These are phyloP conservation scores for Temnopleurus reevesii DNA, from an alignment of 53 echinoderm and acorn worm genomes.

Conservation along the genomic window DNA sequence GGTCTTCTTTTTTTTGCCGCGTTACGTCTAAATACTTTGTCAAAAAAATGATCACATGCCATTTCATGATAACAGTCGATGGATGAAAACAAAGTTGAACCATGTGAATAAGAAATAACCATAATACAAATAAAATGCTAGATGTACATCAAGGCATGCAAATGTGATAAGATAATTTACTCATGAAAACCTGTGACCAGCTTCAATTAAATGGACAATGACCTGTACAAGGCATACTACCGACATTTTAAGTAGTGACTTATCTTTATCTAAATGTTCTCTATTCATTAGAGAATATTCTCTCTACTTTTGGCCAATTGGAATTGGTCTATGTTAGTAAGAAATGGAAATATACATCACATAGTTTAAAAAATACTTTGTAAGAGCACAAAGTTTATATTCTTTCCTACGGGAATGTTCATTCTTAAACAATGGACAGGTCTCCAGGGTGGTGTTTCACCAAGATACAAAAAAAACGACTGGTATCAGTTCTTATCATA, in stretches of 20 bases:
- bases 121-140: conserved; percentile 48
- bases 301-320: neutral
- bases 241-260: neutral
- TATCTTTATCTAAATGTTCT: neutral
- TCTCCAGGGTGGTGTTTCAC: no score
- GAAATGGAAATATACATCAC: neutral
- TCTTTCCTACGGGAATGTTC: conserved; percentile 4
- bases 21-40: conserved; percentile 32
- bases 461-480: no score
- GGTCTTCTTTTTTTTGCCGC: neutral
- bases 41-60: neutral
- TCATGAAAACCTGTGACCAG: conserved; percentile 43
- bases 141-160: conserved; percentile 63
- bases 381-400: neutral
- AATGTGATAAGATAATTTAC: conserved; percentile 14
- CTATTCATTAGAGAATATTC: neutral
- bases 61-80: conserved; percentile 34
- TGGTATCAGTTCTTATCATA: no score
- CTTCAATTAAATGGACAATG: conserved; percentile 27
- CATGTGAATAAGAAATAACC: conserved; percentile 43
- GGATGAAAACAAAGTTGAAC: conserved; percentile 39
- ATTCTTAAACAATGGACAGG: no score
- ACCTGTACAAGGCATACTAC: neutral
- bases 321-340: neutral
- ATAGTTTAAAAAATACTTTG: neutral